Base-by-base conservation (phyloP, 1,140 invertebrate species). In the Drosophila athabasca region DNA sequence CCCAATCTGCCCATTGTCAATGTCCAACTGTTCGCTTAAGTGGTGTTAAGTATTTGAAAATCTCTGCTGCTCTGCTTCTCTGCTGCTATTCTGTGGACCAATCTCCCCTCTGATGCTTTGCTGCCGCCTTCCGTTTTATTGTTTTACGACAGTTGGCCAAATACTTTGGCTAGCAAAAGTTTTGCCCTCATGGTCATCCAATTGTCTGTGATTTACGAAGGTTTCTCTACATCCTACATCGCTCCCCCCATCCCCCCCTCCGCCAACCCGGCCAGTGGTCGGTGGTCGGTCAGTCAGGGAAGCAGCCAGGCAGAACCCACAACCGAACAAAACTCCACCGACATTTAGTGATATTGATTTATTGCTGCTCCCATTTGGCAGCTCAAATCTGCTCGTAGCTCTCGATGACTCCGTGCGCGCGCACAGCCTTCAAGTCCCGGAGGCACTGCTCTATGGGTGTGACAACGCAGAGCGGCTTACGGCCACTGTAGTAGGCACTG, bases 11-110 rank as follows among this genome's bases (percentile, higher is more conserved):
- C 51, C 78, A 54, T 70, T 77, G 78, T 81, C 82, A 71, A 82
- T 78, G 82, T 85, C 75, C 78, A 82, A 87, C 65, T 81, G 78
- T 85, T 78, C 66, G 70, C 74, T 35, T 88, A 87, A 87, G 70
- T 87, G 82, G 78, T 87, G 82, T 79, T 87, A 87, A 87, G 82
- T 87, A 87, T 87, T 87, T 82, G 82, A 87, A 87, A 87, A 87
- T 87, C 81, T 75, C 74, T 5, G 15, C 39, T 5, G n/a, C 44
- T 26, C 8, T 44, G 17, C 17, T 19, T 0, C 1, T 19, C 17
- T 19, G 17, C 17, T 19, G 17, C 17, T 19, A 19, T 19, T 19
- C 17, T 19, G 17, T 19, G 17, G 17, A 19, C 17, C 17, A 19
- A 7, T 7, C 7, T 9, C 11, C 22, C n/a, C 39, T 15, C 45